Percentiles rank a stretch among this genome's conserved stretches.
Evolutionary conservation across 2,888 invertebrate genomes (phyloP).

Genomic region (Scaptomyza flava): DNA sequence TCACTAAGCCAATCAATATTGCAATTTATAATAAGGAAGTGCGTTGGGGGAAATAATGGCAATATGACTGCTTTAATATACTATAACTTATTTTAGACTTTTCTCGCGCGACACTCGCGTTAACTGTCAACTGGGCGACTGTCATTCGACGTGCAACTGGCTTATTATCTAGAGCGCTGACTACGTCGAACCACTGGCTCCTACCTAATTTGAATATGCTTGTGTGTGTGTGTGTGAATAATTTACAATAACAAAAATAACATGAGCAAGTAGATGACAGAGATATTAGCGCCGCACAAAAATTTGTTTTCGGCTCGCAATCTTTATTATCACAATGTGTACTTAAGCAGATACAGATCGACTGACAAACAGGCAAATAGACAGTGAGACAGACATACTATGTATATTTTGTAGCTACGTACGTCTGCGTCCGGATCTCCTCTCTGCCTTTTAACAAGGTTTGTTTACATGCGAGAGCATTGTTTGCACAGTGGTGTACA

Average conservation of each 20-base stretch:
- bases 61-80: slow-evolving; percentile 34
- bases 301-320: slow-evolving; percentile 56
- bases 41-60: slow-evolving; percentile 15
- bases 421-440: slow-evolving; percentile 14
- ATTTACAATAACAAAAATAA: slow-evolving; percentile 33
- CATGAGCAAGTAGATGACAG: slow-evolving; percentile 28
- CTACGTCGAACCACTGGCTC: slow-evolving; percentile 12
- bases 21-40: slow-evolving; percentile 25
- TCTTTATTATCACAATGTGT: slow-evolving; percentile 70
- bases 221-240: slow-evolving; percentile 37
- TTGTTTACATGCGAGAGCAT: slow-evolving; percentile 69
- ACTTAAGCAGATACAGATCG: slow-evolving; percentile 71
- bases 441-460: slow-evolving; percentile 31
- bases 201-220: slow-evolving; percentile 27
- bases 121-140: slow-evolving; percentile 51
- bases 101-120: slow-evolving; percentile 34
- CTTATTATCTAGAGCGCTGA: slow-evolving; percentile 44
- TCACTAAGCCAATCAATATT: slow-evolving; percentile 24
- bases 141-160: slow-evolving; percentile 49
- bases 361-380: slow-evolving; percentile 29
- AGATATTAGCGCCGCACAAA: slow-evolving; percentile 41
- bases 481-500: slow-evolving; percentile 30
- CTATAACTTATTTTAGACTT: not conserved
- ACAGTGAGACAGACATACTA: slow-evolving; percentile 5
- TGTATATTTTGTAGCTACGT: slow-evolving; percentile 6